phyloP scores from a whole-genome alignment of 2,888 invertebrate genomes.

The Ceraclea dissimilis region DNA sequence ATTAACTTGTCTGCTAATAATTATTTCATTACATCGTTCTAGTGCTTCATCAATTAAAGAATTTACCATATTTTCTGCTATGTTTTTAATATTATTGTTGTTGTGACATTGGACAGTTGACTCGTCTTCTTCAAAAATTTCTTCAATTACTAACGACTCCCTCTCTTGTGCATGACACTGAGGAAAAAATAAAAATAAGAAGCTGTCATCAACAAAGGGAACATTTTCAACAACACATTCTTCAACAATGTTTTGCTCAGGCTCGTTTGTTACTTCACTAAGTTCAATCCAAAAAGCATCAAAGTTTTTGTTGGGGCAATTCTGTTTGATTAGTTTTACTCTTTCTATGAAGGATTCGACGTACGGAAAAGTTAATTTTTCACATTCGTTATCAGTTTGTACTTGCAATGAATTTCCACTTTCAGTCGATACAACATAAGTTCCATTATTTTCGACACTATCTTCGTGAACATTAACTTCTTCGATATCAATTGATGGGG shows the following conservation, averaged over 20 bases:
- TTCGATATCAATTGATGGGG: neutral
- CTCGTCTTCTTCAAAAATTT: neutral
- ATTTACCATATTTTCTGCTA: neutral
- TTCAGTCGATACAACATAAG: neutral
- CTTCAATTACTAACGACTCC: neutral
- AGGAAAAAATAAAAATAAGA: neutral
- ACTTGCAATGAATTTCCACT: neutral
- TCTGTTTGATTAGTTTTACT: neutral
- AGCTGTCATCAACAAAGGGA: neutral
- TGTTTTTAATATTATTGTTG: neutral
- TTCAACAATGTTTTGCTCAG: neutral
- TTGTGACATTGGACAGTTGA: neutral
- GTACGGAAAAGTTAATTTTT: neutral
- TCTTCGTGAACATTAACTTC: neutral
- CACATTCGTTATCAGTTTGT: neutral
- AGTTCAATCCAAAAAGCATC: constrained; percentile 2
- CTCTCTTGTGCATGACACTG: neutral
- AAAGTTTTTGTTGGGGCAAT: neutral
- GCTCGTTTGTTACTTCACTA: neutral
- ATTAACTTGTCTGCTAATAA: neutral
- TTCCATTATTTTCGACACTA: neutral
- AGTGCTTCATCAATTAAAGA: neutral
- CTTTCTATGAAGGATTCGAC: neutral
- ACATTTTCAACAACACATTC: neutral
- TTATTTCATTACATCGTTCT: neutral